These are phyloP conservation scores for Bucorvus abyssinicus DNA, from an alignment of 2,797 vertebrate species.

Conservation along the genomic window DNA sequence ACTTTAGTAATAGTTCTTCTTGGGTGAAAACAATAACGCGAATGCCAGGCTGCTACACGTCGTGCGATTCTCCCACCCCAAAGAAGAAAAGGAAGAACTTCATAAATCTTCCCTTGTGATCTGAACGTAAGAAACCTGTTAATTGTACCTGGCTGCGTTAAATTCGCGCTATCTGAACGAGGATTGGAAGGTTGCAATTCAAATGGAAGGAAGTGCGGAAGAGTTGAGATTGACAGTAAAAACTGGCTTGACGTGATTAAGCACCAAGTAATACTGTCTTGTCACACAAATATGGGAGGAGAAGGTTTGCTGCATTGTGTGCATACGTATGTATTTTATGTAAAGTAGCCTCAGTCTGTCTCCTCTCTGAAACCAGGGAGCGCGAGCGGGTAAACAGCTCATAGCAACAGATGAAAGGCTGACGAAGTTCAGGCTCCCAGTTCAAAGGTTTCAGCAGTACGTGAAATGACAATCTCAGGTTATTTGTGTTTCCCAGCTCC, in stretches of 20 bases:
- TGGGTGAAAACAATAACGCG: background rate
- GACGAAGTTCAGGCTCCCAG: background rate
- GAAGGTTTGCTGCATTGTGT: background rate
- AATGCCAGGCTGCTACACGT: fast-evolving
- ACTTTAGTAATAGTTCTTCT: background rate
- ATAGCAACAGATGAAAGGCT: conserved; percentile 30
- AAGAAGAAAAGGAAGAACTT: background rate
- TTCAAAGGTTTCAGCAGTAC: conserved; percentile 31
- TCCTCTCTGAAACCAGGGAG: background rate
- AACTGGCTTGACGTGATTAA: conserved; percentile 52
- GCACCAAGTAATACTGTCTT: background rate
- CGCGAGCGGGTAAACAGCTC: background rate
- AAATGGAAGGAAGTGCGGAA: conserved; percentile 4
- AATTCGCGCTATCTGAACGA: conserved; percentile 6
- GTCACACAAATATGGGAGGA: background rate
- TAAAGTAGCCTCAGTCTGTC: background rate
- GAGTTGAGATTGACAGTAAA: conserved; percentile 40
- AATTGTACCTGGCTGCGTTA: background rate
- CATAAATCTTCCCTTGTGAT: background rate
- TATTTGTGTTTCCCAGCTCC: conserved; percentile 39
- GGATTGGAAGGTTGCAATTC: conserved; percentile 25
- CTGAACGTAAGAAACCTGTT: conserved; percentile 33
- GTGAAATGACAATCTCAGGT: conserved; percentile 8
- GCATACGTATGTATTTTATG: background rate
- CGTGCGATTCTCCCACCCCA: background rate